phyloP scores from a whole-genome alignment of 2,888 invertebrate species.

The Leptogaster cylindrica region DNA sequence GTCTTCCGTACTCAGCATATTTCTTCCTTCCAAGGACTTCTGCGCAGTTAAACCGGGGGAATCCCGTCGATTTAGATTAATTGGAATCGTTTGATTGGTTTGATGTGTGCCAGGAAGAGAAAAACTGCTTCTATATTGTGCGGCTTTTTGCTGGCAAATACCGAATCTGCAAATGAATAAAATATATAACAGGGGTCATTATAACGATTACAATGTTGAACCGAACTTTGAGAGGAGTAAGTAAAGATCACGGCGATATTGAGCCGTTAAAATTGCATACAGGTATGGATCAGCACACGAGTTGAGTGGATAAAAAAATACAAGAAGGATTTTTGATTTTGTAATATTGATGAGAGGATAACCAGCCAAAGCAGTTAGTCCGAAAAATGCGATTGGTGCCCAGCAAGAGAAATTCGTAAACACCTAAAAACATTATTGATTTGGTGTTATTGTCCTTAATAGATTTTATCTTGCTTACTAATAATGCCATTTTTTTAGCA shows the following conservation, averaged over 20 bases:
- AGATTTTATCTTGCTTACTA: slow-evolving; percentile 63
- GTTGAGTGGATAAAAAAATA: slow-evolving; percentile 91
- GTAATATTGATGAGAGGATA: slow-evolving; percentile 83
- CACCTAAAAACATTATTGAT: slow-evolving; percentile 54
- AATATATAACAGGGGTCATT: too few species aligned
- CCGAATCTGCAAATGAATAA: slow-evolving; percentile 62
- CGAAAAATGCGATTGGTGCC: slow-evolving; percentile 90
- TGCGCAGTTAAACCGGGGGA: slow-evolving; percentile 42
- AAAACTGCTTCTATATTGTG: slow-evolving; percentile 62
- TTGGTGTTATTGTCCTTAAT: neutral
- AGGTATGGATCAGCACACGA: slow-evolving; percentile 92
- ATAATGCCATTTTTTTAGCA: slow-evolving; percentile 89
- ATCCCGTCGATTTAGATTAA: neutral
- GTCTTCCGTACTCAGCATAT: slow-evolving; percentile 56
- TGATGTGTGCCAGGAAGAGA: slow-evolving; percentile 55
- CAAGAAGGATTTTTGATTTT: slow-evolving; percentile 79
- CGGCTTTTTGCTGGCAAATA: slow-evolving; percentile 63
- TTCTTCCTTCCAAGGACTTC: slow-evolving; percentile 52
- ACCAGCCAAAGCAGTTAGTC: slow-evolving; percentile 83
- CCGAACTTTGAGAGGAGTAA: slow-evolving; percentile 71
- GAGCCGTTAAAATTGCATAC: slow-evolving; percentile 88
- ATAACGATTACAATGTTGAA: slow-evolving; percentile 17
- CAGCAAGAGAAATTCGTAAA: slow-evolving; percentile 85
- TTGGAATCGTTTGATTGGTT: slow-evolving; percentile 39
- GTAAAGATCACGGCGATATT: slow-evolving; percentile 79